Base-by-base conservation (phyloP, 2,113 vertebrate species). In the Leuciscus idus region DNA sequence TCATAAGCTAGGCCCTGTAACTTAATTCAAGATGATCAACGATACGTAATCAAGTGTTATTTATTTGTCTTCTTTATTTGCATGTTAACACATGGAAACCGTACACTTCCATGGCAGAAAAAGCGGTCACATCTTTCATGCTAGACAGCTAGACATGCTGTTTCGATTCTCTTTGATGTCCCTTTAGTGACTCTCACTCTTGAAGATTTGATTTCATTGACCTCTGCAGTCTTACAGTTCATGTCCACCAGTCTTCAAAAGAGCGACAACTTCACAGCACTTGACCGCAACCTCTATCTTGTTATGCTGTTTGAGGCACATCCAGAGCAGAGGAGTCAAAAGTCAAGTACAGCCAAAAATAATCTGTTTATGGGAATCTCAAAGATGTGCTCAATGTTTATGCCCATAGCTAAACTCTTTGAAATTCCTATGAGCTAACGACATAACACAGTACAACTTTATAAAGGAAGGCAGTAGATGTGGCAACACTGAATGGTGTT, bases 211-310 rank as follows among this genome's bases (percentile, higher is more conserved):
- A 92, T 94, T 94, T 94, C 93, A 88, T 89, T 91, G 91, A 90
- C 94, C 90, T 92, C 92, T 80, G 77, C 92, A 93, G 92, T 90
- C 91, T 93, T 90, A 88, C 91, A 90, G 36, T 89, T 90, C 89
- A 89, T 85, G 66, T 85, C 85, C 82, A 83, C 88, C 89, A 62
- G 64, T 66, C 92, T 91, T 92, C 92, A 93, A 93, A 91, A 92
- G 83, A 26, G 85, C 87, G 84, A 89, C 89, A 89, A 88, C 88
- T 87, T 87, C 87, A 92, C 92, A 91, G 91, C 86, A 90, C 55
- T 84, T 83, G 86, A 77, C 43, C 73, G 75, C 90, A 91, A 87
- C 83, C 90, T 90, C 93, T 93, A 93, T 93, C 92, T 92, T 87
- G 88, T 90, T 79, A 89, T 92, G 91, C 91, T 90, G 90, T 91